Percentiles rank a stretch among this genome's conserved stretches.
Conservation (phyloP, 2,888 invertebrate genomes). For the Eupeodes latifasciatus region DNA sequence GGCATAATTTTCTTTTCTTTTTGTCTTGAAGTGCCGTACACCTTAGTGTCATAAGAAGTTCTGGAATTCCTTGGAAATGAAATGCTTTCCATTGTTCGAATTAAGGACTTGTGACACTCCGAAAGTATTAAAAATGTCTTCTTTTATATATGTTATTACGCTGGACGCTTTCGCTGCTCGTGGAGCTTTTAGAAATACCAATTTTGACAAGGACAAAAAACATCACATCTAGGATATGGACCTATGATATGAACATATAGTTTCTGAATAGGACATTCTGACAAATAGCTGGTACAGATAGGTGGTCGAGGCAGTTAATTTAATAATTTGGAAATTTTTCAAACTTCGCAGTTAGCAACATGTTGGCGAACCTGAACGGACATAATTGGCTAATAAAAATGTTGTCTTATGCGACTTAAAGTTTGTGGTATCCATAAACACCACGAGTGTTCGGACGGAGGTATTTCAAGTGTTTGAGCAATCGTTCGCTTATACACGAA, state of each 20-base stretch:
- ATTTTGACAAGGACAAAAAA: slow-evolving; percentile 8
- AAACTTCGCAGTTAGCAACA: background rate
- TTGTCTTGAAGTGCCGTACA: background rate
- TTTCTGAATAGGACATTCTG: background rate
- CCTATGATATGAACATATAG: background rate
- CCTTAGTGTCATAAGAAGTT: background rate
- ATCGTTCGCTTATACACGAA: background rate
- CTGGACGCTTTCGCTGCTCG: background rate
- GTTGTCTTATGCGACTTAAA: background rate
- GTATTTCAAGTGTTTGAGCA: rapidly evolving
- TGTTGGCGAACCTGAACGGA: background rate
- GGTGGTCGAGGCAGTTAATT: background rate
- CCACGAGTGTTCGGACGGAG: background rate
- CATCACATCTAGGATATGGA: background rate
- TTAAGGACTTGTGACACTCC: background rate
- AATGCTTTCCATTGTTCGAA: background rate
- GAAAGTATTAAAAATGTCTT: background rate
- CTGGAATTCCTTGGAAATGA: background rate
- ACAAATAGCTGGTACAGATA: background rate
- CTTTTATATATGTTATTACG: background rate
- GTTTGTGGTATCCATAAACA: too few species aligned
- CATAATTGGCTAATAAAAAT: background rate
- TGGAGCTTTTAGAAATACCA: background rate
- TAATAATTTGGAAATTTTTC: background rate
- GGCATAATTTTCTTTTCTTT: too few species aligned